phyloP scores from a whole-genome alignment of 2,797 vertebrate genomes.

The Petrocephalus schoutedeni region DNA sequence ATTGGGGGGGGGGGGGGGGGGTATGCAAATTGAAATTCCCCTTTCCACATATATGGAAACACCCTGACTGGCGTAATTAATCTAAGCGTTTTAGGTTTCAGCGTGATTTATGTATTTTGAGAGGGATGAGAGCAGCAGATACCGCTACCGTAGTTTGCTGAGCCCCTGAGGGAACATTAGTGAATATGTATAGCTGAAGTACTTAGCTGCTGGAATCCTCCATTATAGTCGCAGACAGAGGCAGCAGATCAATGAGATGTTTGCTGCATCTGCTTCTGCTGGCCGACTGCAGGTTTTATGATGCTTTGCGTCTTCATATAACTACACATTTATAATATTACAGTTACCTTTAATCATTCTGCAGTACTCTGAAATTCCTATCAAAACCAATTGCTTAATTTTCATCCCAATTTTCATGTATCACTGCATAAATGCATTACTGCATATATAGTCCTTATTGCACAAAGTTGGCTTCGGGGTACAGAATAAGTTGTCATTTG shows the following conservation, averaged over 20 bases:
- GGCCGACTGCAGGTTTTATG: neutral
- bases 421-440: neutral
- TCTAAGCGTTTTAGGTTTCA: neutral
- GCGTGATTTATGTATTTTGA: neutral
- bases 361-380: neutral
- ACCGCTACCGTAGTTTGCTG: neutral
- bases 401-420: neutral
- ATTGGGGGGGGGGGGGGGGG: neutral
- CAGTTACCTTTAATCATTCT: neutral
- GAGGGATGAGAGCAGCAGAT: neutral
- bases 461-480: neutral
- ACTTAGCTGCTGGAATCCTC: neutral
- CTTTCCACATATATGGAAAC: neutral
- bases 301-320: neutral
- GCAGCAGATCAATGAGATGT: conserved; percentile 2
- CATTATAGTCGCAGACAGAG: neutral
- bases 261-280: neutral
- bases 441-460: neutral
- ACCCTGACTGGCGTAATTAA: neutral
- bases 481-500: neutral
- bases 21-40: neutral
- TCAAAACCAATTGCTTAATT: neutral
- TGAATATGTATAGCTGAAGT: neutral
- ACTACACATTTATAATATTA: neutral
- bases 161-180: neutral